Percentiles rank a stretch among this genome's conserved stretches.
Conservation (phyloP, 2,888 invertebrate species). For the Minunthozetes semirufus region DNA sequence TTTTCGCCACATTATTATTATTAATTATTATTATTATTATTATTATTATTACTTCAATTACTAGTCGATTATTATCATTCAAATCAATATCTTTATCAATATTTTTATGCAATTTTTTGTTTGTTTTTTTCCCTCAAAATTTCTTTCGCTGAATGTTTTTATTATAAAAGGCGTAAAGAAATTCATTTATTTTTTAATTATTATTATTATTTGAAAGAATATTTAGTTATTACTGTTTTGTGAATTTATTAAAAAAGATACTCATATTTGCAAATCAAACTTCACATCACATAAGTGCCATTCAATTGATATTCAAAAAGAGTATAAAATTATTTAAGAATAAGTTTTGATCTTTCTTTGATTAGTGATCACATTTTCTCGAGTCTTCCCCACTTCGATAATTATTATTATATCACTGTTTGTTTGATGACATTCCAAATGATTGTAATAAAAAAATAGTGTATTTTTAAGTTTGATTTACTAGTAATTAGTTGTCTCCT, state of each 20-base stretch:
- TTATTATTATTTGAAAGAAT: conserved; percentile 14
- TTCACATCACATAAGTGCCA: conserved; percentile 25
- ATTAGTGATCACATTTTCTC: conserved; percentile 23
- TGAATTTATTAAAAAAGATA: conserved; percentile 18
- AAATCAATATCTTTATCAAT: conserved; percentile 15
- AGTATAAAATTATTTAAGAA: background rate
- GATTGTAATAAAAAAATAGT: conserved; percentile 4
- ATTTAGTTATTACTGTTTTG: background rate
- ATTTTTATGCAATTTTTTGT: conserved; percentile 31
- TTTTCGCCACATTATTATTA: background rate
- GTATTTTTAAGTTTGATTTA: conserved; percentile 8
- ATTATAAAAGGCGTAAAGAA: background rate
- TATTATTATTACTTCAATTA: background rate
- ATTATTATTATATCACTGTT: conserved; percentile 20
- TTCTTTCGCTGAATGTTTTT: background rate
- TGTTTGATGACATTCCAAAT: conserved; percentile 23
- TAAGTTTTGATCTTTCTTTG: background rate
- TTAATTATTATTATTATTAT: background rate
- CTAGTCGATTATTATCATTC: background rate
- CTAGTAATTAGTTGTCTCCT: conserved; percentile 29
- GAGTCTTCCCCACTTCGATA: conserved; percentile 14
- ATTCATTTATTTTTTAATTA: background rate
- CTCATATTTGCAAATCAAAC: conserved; percentile 31
- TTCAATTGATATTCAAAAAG: conserved; percentile 20
- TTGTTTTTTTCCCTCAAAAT: background rate